Conservation (phyloP, 1,140 invertebrate genomes). For the honey bee (Apis mellifera) region DNA sequence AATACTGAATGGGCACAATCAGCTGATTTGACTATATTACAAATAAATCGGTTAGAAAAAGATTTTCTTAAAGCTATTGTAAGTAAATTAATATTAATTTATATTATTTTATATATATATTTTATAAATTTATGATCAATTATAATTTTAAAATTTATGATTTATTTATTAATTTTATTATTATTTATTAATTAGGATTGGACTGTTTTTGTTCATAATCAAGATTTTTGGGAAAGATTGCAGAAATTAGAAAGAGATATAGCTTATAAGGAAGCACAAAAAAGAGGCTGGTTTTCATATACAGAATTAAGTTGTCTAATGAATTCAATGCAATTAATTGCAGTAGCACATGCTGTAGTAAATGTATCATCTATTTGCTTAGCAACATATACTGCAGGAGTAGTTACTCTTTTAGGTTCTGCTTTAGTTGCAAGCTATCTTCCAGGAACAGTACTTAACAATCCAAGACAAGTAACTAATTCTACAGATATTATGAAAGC, state of each 20-base stretch:
- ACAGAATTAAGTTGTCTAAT: constrained; percentile 87
- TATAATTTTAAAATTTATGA: too few species aligned
- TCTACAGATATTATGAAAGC: constrained; percentile 16
- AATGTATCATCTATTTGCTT: constrained; percentile 86
- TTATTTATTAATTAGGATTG: constrained; percentile 85
- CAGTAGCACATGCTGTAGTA: constrained; percentile 82
- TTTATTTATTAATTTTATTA: constrained; percentile 17
- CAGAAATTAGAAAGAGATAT: constrained; percentile 86
- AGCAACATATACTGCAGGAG: constrained; percentile 87
- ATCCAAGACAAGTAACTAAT: constrained; percentile 43
- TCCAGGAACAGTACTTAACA: constrained; percentile 75
- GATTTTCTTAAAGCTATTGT: constrained; percentile 96
- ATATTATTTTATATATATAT: not conserved
- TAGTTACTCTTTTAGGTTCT: constrained; percentile 88
- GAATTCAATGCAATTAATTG: constrained; percentile 80
- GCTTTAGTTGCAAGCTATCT: constrained; percentile 85
- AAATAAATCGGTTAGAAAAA: constrained; percentile 92
- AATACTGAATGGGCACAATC: constrained; percentile 94
- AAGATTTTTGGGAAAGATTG: constrained; percentile 87
- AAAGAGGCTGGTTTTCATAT: constrained; percentile 93
- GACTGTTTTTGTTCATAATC: constrained; percentile 89
- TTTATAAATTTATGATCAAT: too few species aligned
- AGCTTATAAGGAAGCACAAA: constrained; percentile 86
- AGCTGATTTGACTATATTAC: constrained; percentile 86
- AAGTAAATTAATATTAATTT: constrained; percentile 74